Evolutionary conservation across 2,797 vertebrate genomes (phyloP).

Genomic region (Spea hammondii): DNA sequence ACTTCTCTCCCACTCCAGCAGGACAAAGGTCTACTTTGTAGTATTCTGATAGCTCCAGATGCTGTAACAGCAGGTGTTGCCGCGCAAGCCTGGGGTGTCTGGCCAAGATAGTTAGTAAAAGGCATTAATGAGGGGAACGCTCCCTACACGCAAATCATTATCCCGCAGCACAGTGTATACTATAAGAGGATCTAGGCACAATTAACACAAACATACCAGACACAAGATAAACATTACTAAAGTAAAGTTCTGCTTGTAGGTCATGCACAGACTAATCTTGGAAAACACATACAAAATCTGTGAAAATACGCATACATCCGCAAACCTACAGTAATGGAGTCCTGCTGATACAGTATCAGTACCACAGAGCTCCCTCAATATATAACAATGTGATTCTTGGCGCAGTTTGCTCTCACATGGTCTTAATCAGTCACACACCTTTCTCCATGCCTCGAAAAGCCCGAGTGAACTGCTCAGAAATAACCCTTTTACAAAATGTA

Average conservation of each 20-base stretch:
- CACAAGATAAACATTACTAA: constrained; percentile 47
- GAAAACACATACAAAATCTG: constrained; percentile 35
- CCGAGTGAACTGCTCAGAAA: constrained; percentile 8
- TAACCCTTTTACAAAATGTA: constrained; percentile 7
- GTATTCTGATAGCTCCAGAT: background rate
- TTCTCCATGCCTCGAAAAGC: constrained; percentile 16
- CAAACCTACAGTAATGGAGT: constrained; percentile 15
- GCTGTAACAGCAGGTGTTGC: constrained; percentile 21
- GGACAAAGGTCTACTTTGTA: background rate
- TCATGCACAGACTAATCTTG: constrained; percentile 35
- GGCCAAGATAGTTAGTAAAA: constrained; percentile 3
- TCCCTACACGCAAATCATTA: constrained; percentile 21
- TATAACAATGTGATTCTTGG: constrained; percentile 45
- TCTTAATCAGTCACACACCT: constrained; percentile 49
- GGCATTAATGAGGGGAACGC: background rate
- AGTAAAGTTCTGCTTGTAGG: constrained; percentile 15
- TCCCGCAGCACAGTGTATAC: constrained; percentile 20
- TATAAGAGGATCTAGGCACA: constrained; percentile 26
- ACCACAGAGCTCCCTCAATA: constrained; percentile 32
- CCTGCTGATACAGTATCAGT: constrained; percentile 44
- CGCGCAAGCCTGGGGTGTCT: background rate
- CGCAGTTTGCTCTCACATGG: constrained; percentile 35
- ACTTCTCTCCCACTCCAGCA: background rate
- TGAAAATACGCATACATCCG: constrained; percentile 25
- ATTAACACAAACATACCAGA: constrained; percentile 38